Evolutionary conservation across 2,113 vertebrate species (phyloP).

Genomic region (Pungitius pungitius): DNA sequence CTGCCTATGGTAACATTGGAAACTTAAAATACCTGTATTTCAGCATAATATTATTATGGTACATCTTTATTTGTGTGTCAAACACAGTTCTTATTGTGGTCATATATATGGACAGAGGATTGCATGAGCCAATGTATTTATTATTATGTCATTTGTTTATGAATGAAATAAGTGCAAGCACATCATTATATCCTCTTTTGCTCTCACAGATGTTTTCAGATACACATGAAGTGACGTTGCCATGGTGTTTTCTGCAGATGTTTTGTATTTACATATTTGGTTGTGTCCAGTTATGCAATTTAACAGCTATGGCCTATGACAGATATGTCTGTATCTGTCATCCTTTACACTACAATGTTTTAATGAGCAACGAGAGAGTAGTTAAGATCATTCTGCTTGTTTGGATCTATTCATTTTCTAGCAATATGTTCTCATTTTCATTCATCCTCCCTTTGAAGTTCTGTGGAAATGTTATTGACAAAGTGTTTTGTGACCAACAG

Average conservation of each 20-base stretch:
- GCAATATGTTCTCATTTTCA: background rate
- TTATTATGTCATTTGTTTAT: constrained; percentile 36
- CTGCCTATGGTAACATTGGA: constrained; percentile 32
- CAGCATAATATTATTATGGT: constrained; percentile 35
- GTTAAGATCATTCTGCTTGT: background rate
- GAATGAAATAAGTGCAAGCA: constrained; percentile 25
- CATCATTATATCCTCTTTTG: constrained; percentile 27
- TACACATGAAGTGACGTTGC: constrained; percentile 18
- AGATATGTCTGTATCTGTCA: constrained; percentile 35
- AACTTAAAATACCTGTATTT: constrained; percentile 37
- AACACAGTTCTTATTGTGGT: constrained; percentile 33
- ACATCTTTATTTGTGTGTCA: constrained; percentile 3
- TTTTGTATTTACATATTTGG: constrained; percentile 3
- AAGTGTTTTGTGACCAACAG: constrained; percentile 47
- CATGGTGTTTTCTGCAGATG: constrained; percentile 44
- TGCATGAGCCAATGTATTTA: constrained; percentile 50
- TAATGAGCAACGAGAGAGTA: constrained; percentile 31
- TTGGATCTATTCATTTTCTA: constrained; percentile 14
- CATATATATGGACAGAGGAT: constrained; percentile 25
- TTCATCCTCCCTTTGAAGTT: constrained; percentile 6
- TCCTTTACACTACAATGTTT: constrained; percentile 30
- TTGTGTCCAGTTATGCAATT: constrained; percentile 33
- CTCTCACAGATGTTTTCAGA: constrained; percentile 46
- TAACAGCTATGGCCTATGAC: constrained; percentile 51
- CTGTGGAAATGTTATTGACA: constrained; percentile 35